A percentile compares a stretch with the other conserved stretches of the same genome.
Conservation (phyloP, 2,888 invertebrate genomes). For the Lathronympha strigana region DNA sequence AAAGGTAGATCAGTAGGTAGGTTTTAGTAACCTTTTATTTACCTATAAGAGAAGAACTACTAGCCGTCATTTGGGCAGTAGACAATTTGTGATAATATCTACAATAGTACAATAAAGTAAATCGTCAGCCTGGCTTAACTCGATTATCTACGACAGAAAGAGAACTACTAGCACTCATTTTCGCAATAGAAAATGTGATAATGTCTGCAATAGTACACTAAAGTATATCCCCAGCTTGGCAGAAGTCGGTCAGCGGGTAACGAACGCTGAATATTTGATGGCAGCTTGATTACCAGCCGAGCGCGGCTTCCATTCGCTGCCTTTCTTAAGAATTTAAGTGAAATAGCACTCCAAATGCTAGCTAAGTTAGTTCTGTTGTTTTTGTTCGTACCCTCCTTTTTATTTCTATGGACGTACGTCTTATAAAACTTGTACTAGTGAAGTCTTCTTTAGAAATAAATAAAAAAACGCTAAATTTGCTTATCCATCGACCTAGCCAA, state of each 20-base stretch:
- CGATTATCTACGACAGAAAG: neutral
- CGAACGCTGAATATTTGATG: constrained; percentile 30
- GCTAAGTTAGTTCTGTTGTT: neutral
- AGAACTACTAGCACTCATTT: too few relatives aligned
- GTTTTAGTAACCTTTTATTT: too few relatives aligned
- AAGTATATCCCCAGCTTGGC: constrained; percentile 6
- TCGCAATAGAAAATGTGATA: neutral
- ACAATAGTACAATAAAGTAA: too few relatives aligned
- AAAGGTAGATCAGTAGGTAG: too few relatives aligned
- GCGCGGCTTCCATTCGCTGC: neutral
- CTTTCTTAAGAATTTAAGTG: constrained; percentile 22
- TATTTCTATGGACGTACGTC: neutral
- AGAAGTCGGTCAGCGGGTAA: constrained; percentile 28
- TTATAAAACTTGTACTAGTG: neutral
- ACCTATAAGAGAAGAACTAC: too few relatives aligned
- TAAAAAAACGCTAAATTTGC: too few relatives aligned
- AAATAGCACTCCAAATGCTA: neutral
- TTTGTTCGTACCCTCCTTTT: neutral
- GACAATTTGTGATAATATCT: too few relatives aligned
- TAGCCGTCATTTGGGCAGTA: too few relatives aligned
- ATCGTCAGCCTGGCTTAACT: too few relatives aligned
- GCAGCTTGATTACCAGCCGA: constrained; percentile 19
- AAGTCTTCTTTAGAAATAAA: too few relatives aligned
- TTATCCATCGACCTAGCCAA: too few relatives aligned
- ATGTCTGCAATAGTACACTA: constrained; percentile 7